These are phyloP conservation scores for Eurystomus glaucurus DNA, from an alignment of 2,797 vertebrate species.

Conservation along the genomic window DNA sequence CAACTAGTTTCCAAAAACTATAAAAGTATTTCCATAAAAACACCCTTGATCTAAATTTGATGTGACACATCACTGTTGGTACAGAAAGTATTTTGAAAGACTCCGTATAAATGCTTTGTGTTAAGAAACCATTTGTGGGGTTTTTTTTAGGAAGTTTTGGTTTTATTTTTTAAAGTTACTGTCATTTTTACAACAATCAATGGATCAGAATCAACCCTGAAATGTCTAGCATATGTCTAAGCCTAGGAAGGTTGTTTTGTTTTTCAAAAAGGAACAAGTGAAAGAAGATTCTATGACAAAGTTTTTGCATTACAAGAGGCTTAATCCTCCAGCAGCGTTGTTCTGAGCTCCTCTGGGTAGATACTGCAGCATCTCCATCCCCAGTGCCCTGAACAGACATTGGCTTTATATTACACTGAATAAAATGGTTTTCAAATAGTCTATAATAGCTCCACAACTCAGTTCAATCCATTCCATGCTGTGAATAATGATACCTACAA, in stretches of 20 bases:
- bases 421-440: not conserved
- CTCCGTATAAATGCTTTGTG: not conserved
- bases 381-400: not conserved
- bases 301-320: not conserved
- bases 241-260: not conserved
- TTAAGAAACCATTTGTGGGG: not conserved
- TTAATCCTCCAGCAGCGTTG: not conserved
- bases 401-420: not conserved
- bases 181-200: not conserved
- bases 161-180: not conserved
- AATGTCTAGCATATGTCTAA: not conserved
- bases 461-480: not conserved
- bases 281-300: not conserved
- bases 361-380: not conserved
- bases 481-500: not conserved
- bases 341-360: not conserved
- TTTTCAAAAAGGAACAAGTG: not conserved
- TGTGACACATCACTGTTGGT: not conserved
- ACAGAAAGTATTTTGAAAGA: constrained; percentile 18
- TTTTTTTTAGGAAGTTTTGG: not conserved
- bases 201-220: not conserved
- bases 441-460: not conserved
- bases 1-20: not conserved
- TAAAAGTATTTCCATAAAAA: not conserved
- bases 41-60: constrained; percentile 10